Evolutionary conservation across 2,888 invertebrate species (phyloP), one percentile per base, ranked within the genome.

Genomic region (Oxytorus armatus): DNA sequence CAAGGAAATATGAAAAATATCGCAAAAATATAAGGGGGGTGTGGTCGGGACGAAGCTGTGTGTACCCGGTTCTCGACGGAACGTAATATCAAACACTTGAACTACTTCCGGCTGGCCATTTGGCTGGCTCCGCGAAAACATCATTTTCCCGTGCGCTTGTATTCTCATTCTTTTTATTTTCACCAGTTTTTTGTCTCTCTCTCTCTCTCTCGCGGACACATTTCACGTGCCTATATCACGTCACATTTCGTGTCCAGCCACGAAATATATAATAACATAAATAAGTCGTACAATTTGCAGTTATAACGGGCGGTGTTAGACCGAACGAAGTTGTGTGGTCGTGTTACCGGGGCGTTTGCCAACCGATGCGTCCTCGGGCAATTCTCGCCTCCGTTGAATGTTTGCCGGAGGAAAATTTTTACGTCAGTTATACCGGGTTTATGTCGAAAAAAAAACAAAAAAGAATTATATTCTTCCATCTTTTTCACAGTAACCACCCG

Each of bases 51-150:
- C n/a, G 14, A 63, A 23, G 65, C 76, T n/a, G n/a, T n/a, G n/a
- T n/a, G n/a, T n/a, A n/a, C n/a, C n/a, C n/a, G n/a, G n/a, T n/a
- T n/a, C n/a, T 59, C 76, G 55, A 77, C 69, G 53, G 69, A 69
- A 69, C 73, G 80, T 80, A 77, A 77, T 77, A 84, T 84, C 82
- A 83, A 81, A 83, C 83, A 83, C 84, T 84, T 84, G 84, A 84
- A 84, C 84, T 84, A 84, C 84, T 84, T 84, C 81, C 77, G 66
- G 65, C 63, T 61, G 80, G 63, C 73, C 77, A 69, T 80, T 80
- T 77, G 73, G 69, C 77, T 55, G n/a, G n/a, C n/a, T n/a, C n/a
- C 73, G 29, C 65, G 63, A 63, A 79, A 83, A 83, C 74, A 79
- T 81, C 77, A 78, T 80, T 77, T 76, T 76, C 72, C 51, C 63